Percentiles rank a stretch among this genome's conserved stretches.
These are phyloP conservation scores for Nematostella vectensis DNA, from an alignment of 92 coral and sea anemone genomes.

Conservation along the genomic window DNA sequence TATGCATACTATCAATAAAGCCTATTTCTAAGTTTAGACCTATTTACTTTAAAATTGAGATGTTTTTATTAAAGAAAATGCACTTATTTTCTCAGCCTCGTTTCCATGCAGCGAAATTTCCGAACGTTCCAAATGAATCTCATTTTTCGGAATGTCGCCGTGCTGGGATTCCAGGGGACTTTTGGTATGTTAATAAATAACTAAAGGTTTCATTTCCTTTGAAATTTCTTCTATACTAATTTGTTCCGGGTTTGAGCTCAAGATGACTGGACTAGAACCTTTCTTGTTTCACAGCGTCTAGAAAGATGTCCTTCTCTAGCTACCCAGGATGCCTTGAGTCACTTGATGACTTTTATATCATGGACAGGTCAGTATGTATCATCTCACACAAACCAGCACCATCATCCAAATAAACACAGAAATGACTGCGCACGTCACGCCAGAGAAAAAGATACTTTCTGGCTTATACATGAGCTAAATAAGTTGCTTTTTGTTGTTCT, in stretches of 20 bases:
- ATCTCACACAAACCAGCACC: no score
- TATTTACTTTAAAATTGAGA: no score
- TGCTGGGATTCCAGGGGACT: slow-evolving; percentile 6
- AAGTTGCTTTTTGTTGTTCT: no score
- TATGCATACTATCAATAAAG: no score
- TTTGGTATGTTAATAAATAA: slow-evolving; percentile 18
- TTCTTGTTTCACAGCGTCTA: no score
- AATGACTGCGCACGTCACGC: no score
- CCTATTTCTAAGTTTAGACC: no score
- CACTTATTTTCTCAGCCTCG: slow-evolving; percentile 13
- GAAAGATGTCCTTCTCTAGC: slow-evolving; percentile 55
- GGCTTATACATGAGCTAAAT: no score
- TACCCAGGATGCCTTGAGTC: slow-evolving; percentile 64
- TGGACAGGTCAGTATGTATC: slow-evolving; percentile 65
- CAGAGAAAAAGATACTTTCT: no score
- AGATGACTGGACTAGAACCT: slow-evolving; percentile 18
- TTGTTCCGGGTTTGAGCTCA: slow-evolving; percentile 21
- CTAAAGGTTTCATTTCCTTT: slow-evolving; percentile 6
- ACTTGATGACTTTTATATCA: slow-evolving; percentile 68
- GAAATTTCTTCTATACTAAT: slow-evolving; percentile 15
- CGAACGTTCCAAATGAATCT: not conserved
- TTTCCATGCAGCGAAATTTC: slow-evolving; percentile 6
- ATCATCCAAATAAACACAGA: no score
- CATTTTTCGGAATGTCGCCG: slow-evolving; percentile 11
- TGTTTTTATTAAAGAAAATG: no score